Base-by-base conservation (phyloP, 2,888 invertebrate species). In the Erebia ligea region DNA sequence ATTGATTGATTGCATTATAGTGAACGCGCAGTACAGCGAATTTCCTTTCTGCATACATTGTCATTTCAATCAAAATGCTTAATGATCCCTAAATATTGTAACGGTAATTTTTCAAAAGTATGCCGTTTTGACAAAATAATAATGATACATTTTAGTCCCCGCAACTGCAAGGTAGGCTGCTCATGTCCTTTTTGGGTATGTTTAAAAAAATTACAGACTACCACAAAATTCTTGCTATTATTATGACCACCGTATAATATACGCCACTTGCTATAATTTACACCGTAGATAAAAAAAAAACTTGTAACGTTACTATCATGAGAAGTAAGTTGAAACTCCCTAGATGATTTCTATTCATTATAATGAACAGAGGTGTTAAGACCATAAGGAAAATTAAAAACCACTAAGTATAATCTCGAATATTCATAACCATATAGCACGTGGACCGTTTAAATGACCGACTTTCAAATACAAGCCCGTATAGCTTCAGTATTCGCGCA, bases 1-100 rank as follows among this genome's bases (percentile, higher is more conserved):
- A 75, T 76, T 73, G 75, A 76, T 76, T 75, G 76, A 73, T 73
- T 75, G 73, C 71, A 74, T 73, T 75, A 74, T 71, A 62, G 64
- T 63, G 65, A 56, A 72, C 69, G 67, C 61, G 25, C 74, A 61
- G 67, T 70, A 64, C 65, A 72, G 62, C 67, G 72, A 69, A 72
- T 69, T 67, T 74, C 70, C 74, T 69, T 71, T 70, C 72, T 63
- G 67, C 72, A 74, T 69, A 74, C 72, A 72, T 74, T 74, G 67
- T 74, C 72, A 64, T 69, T 74, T 69, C 68, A 73, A 74, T 74
- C 68, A 72, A 73, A 73, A 73, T 68, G 66, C 66, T 72, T 72
- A 69, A 69, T 72, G 58, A 68, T 64, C 65, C 57, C 63, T 58
- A 59, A 61, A 67, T 67, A 50, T 59, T 42, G 19, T 15, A 40